Base-by-base conservation (phyloP, 2,888 invertebrate species). In the Baccha elongata region DNA sequence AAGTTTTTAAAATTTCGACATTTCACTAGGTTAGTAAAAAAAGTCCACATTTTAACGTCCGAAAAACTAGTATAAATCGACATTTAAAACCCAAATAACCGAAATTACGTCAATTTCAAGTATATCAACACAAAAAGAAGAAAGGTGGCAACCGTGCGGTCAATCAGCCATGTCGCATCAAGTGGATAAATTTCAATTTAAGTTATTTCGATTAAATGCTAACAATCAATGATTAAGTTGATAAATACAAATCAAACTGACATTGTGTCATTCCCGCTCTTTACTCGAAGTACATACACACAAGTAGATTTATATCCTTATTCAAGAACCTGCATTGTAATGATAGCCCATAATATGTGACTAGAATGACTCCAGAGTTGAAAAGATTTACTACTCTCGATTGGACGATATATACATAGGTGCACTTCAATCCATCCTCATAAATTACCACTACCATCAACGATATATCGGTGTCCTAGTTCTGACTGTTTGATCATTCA, bases 201-300 rank as follows among this genome's bases (percentile, higher is more conserved):
- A 84, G 79, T 84, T 84, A 84, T 84, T 84, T 74, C 79, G 84
- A 84, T 84, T 84, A 84, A 84, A 84, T 84, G 73, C 79, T 79
- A 74, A 84, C 84, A 84, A 84, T 74, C 84, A 84, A 79, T 84
- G 84, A 84, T 84, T 84, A 84, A 79, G 84, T 84, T 73, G 74
- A 84, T n/a, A n/a, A n/a, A n/a, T 79, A 78, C 83, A 78, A 83
- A 83, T 83, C 81, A 83, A 76, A 78, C 76, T 68, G 72, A 58
- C 68, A 72, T 60, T 75, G 71, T 69, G 64, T 65, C 75, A 67
- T 72, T 83, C 60, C 15, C 60, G 64, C 68, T 76, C 72, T 72
- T 83, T 78, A 83, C 76, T 83, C 83, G 68, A 78, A n/a, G n/a
- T n/a, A n/a, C n/a, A n/a, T n/a, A n/a, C 73, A 62, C 72, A 67